These are phyloP conservation scores for Anarhynchus alexandrinus DNA, from an alignment of 2,113 vertebrate genomes.

Conservation along the genomic window DNA sequence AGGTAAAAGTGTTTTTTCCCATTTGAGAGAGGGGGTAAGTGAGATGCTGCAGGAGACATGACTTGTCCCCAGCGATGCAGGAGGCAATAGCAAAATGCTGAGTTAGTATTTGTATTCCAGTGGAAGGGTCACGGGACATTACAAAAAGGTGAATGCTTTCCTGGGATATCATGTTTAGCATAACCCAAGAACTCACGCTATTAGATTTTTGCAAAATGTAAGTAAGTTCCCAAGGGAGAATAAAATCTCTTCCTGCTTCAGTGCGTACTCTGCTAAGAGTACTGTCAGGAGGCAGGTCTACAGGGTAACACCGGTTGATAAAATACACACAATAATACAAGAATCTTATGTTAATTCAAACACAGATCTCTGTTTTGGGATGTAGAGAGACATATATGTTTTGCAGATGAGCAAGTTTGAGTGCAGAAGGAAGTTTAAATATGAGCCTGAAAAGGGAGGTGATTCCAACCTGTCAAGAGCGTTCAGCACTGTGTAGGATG, in stretches of 20 bases:
- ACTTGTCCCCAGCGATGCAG: neutral
- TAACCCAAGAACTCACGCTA: neutral
- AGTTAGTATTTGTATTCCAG: neutral
- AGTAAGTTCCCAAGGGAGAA: neutral
- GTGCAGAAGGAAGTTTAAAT: neutral
- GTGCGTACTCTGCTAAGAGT: neutral
- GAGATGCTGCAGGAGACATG: neutral
- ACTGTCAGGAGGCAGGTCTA: neutral
- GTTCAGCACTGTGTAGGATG: neutral
- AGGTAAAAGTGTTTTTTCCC: neutral
- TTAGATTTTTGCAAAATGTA: neutral
- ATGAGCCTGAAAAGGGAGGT: neutral
- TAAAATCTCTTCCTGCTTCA: neutral
- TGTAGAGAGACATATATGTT: neutral
- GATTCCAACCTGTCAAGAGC: neutral
- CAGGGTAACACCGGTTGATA: neutral
- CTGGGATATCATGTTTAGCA: neutral
- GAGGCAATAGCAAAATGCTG: neutral
- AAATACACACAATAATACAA: neutral
- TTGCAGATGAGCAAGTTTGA: neutral
- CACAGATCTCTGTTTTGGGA: neutral
- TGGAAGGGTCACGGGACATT: neutral
- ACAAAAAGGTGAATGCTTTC: neutral
- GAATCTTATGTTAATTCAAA: neutral
- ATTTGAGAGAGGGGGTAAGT: neutral